These are phyloP conservation scores for Indicator maculatus DNA, from an alignment of 2,113 vertebrate genomes.

Conservation along the genomic window DNA sequence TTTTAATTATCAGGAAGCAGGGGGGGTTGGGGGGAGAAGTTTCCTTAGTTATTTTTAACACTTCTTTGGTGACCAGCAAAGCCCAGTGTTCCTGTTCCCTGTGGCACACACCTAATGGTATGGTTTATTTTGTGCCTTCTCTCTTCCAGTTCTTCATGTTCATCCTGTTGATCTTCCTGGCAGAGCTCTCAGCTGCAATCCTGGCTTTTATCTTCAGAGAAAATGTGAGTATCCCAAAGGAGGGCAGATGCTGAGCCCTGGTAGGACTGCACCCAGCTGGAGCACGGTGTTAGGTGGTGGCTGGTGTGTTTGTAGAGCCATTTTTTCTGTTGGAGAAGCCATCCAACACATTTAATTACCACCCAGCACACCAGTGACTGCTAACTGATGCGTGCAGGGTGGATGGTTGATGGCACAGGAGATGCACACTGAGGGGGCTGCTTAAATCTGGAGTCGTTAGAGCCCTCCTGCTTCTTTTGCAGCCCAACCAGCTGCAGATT, in stretches of 20 bases:
- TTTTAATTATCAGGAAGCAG: neutral
- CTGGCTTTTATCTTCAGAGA: slow-evolving; percentile 93
- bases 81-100: neutral
- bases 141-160: slow-evolving; percentile 91
- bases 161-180: slow-evolving; percentile 93
- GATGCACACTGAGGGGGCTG: neutral
- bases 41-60: neutral
- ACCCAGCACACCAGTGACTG: neutral
- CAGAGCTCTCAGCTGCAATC: slow-evolving; percentile 91
- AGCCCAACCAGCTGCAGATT: neutral
- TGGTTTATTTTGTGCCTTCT: neutral
- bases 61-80: neutral
- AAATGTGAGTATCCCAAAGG: slow-evolving; percentile 80
- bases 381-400: neutral
- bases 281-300: neutral
- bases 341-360: neutral
- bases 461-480: neutral
- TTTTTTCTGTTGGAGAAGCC: neutral
- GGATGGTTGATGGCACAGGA: neutral
- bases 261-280: neutral
- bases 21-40: no score
- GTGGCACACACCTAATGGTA: neutral
- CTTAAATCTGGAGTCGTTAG: neutral
- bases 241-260: neutral
- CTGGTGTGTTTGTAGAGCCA: neutral